Conservation (phyloP, 2,797 vertebrate genomes). For the Microchirus variegatus region DNA sequence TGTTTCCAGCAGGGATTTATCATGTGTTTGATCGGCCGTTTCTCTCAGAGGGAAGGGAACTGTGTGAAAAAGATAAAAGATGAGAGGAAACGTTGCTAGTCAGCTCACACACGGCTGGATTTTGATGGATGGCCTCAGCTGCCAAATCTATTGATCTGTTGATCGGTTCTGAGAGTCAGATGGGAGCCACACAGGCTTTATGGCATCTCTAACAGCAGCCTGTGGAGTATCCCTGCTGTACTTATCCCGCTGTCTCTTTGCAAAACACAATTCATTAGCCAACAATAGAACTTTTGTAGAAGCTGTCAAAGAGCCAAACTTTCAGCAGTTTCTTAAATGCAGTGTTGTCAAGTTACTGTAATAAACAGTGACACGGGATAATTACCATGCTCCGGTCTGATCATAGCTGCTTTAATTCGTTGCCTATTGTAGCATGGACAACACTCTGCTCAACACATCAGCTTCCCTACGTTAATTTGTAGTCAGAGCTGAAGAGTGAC, state of each 20-base stretch:
- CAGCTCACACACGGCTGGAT: too few species aligned
- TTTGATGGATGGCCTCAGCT: too few species aligned
- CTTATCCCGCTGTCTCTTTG: too few species aligned
- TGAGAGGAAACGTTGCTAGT: too few species aligned
- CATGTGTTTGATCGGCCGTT: constrained; percentile 12
- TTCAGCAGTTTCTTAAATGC: background rate
- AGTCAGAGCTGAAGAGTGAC: constrained; percentile 6
- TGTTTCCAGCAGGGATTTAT: constrained; percentile 3
- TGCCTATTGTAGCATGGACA: constrained; percentile 19
- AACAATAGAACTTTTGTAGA: constrained; percentile 20
- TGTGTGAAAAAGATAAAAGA: background rate
- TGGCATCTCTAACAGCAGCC: background rate
- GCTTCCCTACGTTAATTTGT: constrained; percentile 16
- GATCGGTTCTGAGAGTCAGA: background rate
- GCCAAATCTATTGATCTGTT: constrained; percentile 20
- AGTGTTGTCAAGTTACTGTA: constrained; percentile 13
- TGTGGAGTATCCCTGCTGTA: background rate
- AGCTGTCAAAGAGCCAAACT: background rate
- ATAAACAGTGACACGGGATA: constrained; percentile 18
- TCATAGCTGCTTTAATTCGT: constrained; percentile 33
- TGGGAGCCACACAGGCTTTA: background rate
- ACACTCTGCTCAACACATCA: background rate
- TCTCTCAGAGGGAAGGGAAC: constrained; percentile 8
- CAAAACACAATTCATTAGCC: constrained; percentile 33
- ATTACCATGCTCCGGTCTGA: background rate